Conservation (phyloP, 2,113 vertebrate species). For the Murina feae region DNA sequence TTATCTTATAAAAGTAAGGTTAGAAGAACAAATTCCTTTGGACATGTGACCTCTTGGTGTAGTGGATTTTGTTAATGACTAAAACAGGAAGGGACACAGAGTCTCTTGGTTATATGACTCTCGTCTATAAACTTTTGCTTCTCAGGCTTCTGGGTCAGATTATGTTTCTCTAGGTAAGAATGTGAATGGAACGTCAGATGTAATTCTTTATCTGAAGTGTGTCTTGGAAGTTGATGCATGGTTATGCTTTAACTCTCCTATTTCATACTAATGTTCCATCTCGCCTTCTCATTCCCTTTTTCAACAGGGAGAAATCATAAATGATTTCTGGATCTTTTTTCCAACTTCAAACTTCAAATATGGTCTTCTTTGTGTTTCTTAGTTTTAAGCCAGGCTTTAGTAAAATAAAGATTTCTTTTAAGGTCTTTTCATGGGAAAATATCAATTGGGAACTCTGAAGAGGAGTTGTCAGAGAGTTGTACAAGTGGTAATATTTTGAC, state of each 20-base stretch:
- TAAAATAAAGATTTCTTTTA: conserved; percentile 60
- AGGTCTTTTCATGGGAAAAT: conserved; percentile 49
- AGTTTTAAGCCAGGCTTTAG: conserved; percentile 15
- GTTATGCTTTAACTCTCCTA: conserved; percentile 65
- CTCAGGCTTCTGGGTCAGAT: conserved; percentile 52
- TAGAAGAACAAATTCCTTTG: conserved; percentile 27
- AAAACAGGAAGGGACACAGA: conserved; percentile 50
- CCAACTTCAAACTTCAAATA: conserved; percentile 44
- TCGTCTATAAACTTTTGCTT: conserved; percentile 59
- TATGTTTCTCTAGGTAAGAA: conserved; percentile 63
- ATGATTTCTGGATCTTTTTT: conserved; percentile 59
- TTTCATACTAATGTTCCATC: conserved; percentile 63
- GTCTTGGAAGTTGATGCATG: conserved; percentile 56
- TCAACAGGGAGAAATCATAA: conserved; percentile 62
- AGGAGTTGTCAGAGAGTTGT: conserved; percentile 78
- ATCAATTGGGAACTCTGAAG: conserved; percentile 77
- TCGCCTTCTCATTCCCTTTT: conserved; percentile 62
- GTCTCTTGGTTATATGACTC: conserved; percentile 61
- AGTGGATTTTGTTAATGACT: conserved; percentile 57
- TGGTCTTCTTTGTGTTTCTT: conserved; percentile 45
- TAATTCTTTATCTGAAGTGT: conserved; percentile 55
- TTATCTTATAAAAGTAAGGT: conserved; percentile 58
- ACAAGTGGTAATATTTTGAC: conserved; percentile 67
- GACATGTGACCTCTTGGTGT: conserved; percentile 39
- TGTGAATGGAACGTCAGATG: conserved; percentile 56